A percentile compares a stretch with the other conserved stretches of the same genome.
Evolutionary conservation across 2,113 vertebrate genomes (phyloP).

Genomic region (Lathamus discolor): DNA sequence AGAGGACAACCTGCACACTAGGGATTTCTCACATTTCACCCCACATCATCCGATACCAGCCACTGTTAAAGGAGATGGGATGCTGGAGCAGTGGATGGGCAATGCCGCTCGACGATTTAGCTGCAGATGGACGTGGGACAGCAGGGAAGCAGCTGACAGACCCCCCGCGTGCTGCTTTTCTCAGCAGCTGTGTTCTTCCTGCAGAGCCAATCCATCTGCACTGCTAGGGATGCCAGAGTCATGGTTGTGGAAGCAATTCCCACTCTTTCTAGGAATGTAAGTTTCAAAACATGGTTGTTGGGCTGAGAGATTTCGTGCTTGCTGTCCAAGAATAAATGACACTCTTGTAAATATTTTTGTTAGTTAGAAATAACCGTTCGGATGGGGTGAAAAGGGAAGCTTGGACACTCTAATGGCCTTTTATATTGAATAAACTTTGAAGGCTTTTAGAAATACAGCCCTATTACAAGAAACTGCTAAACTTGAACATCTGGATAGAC

Average conservation of each 20-base stretch:
- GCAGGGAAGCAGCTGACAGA: neutral
- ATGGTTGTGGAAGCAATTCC: rapidly evolving
- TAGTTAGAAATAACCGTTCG: neutral
- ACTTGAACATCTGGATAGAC: neutral
- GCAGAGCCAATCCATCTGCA: rapidly evolving
- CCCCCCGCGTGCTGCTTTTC: rapidly evolving
- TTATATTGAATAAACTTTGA: neutral
- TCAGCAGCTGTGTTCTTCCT: rapidly evolving
- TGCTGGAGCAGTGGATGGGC: neutral
- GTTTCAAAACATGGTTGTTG: neutral
- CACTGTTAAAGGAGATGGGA: neutral
- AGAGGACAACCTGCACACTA: neutral
- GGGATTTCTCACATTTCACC: neutral
- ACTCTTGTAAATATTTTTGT: neutral
- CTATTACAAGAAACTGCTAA: neutral
- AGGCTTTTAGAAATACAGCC: neutral
- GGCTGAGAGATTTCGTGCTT: neutral
- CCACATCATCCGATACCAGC: rapidly evolving
- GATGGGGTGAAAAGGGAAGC: neutral
- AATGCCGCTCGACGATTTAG: rapidly evolving
- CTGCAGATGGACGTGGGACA: neutral
- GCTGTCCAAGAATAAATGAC: neutral
- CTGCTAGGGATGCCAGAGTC: neutral
- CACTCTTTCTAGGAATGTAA: neutral
- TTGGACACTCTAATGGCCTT: neutral